phyloP scores from a whole-genome alignment of 2,888 invertebrate genomes.

The Xestobium rufovillosum region DNA sequence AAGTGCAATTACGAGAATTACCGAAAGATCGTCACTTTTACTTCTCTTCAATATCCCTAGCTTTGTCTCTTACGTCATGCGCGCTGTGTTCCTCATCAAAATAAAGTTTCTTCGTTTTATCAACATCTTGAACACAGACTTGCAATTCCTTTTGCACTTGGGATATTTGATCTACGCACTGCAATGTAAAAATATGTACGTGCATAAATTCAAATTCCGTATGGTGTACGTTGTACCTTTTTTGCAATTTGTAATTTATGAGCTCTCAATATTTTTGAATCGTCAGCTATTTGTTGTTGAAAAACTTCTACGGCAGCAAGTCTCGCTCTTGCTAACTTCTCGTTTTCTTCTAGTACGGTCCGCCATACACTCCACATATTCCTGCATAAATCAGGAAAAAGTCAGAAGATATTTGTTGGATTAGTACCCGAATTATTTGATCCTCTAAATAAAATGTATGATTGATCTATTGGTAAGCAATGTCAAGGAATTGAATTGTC shows the following conservation, averaged over 20 bases:
- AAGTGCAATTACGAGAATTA: constrained; percentile 15
- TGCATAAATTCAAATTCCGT: constrained; percentile 7
- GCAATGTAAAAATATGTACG: constrained; percentile 26
- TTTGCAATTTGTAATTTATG: constrained; percentile 78
- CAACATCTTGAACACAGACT: constrained; percentile 78
- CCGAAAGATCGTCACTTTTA: constrained; percentile 33
- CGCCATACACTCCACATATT: constrained; percentile 98
- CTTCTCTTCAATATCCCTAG: constrained; percentile 93
- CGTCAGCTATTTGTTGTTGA: constrained; percentile 91
- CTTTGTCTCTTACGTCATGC: constrained; percentile 90
- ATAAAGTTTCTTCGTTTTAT: constrained; percentile 90
- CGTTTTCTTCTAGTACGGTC: constrained; percentile 90
- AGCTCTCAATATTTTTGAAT: constrained; percentile 75
- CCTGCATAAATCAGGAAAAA: constrained; percentile 52
- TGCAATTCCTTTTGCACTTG: constrained; percentile 88
- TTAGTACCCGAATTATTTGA: too few species aligned
- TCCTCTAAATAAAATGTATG: too few species aligned
- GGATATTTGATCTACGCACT: constrained; percentile 75
- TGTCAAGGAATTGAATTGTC: too few species aligned
- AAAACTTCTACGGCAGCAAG: constrained; percentile 92
- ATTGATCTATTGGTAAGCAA: too few species aligned
- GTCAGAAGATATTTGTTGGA: too few species aligned
- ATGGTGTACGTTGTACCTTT: constrained; percentile 48
- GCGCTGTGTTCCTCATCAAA: constrained; percentile 94
- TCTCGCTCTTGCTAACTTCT: constrained; percentile 82